Conservation (phyloP, 2,888 invertebrate genomes). For the Pseudococcus longispinus region DNA sequence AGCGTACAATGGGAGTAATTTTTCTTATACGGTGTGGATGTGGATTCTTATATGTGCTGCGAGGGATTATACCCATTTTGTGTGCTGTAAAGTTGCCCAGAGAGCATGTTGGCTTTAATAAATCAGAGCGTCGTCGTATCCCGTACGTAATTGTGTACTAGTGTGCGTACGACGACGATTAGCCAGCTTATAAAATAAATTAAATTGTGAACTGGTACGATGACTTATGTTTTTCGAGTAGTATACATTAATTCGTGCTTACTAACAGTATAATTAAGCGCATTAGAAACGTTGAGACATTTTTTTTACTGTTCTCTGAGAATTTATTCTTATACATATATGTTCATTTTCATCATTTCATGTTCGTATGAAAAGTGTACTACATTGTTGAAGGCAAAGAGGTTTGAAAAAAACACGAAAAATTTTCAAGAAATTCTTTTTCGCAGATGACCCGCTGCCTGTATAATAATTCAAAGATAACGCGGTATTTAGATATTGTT, state of each 20-base stretch:
- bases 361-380: neutral
- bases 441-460: conserved; percentile 15
- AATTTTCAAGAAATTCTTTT: conserved; percentile 33
- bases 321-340: neutral
- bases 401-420: neutral
- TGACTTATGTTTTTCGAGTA: conserved; percentile 9
- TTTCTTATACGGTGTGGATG: neutral
- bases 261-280: conserved; percentile 50
- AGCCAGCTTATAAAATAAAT: conserved; percentile 19
- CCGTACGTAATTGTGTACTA: neutral
- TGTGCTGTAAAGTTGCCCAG: neutral
- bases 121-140: neutral
- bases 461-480: conserved; percentile 49
- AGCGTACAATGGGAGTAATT: neutral
- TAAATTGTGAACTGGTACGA: conserved; percentile 5
- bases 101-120: neutral
- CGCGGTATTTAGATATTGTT: conserved; percentile 48
- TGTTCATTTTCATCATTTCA: neutral
- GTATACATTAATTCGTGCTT: conserved; percentile 38
- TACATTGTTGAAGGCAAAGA: neutral
- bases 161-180: neutral
- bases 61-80: neutral
- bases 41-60: neutral
- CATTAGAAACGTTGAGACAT: conserved; percentile 49
- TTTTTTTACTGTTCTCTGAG: neutral